Percentiles rank a stretch among this genome's conserved stretches.
phyloP scores from a whole-genome alignment of 2,888 invertebrate genomes.

The Mythimna albipuncta region DNA sequence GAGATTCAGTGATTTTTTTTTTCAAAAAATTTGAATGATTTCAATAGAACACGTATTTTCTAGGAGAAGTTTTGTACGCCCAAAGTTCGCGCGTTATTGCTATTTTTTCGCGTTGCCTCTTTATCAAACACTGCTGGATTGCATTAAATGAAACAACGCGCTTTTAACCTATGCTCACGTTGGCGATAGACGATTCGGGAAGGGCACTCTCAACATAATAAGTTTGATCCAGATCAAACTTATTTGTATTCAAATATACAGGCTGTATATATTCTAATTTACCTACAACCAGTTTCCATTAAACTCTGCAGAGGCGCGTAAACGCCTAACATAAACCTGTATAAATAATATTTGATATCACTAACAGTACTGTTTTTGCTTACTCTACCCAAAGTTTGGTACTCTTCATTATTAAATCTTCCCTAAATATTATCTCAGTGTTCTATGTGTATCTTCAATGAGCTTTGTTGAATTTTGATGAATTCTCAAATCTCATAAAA shows the following conservation, averaged over 20 bases:
- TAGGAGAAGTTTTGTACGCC: too few relatives aligned
- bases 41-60: too few relatives aligned
- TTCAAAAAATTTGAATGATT: too few relatives aligned
- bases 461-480: slow-evolving; percentile 58
- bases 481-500: slow-evolving; percentile 50
- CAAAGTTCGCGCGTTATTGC: too few relatives aligned
- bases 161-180: too few relatives aligned
- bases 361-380: slow-evolving; percentile 69
- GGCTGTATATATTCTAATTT: slow-evolving; percentile 30
- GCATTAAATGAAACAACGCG: too few relatives aligned
- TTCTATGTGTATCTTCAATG: slow-evolving; percentile 59
- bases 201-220: background rate
- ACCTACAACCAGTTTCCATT: slow-evolving; percentile 36
- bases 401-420: slow-evolving; percentile 68
- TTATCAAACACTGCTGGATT: too few relatives aligned
- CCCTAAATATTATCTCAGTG: slow-evolving; percentile 69
- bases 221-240: slow-evolving; percentile 1
- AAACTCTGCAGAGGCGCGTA: slow-evolving; percentile 38
- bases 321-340: slow-evolving; percentile 58
- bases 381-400: slow-evolving; percentile 65
- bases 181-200: too few relatives aligned
- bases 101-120: too few relatives aligned
- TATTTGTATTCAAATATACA: slow-evolving; percentile 40
- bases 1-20: too few relatives aligned
- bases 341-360: slow-evolving; percentile 70